These are phyloP conservation scores for Gambelia wislizenii DNA, from an alignment of 2,797 vertebrate genomes.

Conservation along the genomic window DNA sequence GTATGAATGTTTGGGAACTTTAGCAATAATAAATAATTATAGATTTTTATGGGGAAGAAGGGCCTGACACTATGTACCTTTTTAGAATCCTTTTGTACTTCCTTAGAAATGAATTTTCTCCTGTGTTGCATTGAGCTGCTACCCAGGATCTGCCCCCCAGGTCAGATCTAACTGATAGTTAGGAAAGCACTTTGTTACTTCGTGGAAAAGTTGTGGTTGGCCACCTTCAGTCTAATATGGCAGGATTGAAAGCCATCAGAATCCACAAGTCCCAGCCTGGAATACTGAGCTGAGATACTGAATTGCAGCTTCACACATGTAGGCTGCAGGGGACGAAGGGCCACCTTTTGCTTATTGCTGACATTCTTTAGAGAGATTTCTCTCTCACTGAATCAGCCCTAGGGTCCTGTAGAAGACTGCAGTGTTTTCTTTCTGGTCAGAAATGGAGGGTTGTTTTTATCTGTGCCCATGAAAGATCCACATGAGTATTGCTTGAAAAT, in stretches of 20 bases:
- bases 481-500: not conserved
- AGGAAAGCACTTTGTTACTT: slow-evolving; percentile 22
- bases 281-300: not conserved
- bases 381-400: not conserved
- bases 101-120: slow-evolving; percentile 49
- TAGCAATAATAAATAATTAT: slow-evolving; percentile 73
- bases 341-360: not conserved
- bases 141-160: not conserved
- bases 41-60: slow-evolving; percentile 54
- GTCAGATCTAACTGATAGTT: slow-evolving; percentile 31
- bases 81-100: slow-evolving; percentile 43
- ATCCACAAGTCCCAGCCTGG: not conserved
- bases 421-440: not conserved
- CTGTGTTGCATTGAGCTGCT: not conserved
- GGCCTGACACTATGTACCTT: slow-evolving; percentile 24
- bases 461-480: not conserved
- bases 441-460: slow-evolving; percentile 12
- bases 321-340: not conserved
- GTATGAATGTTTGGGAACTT: slow-evolving; percentile 70
- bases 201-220: slow-evolving; percentile 19
- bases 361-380: not conserved
- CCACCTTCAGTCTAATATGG: not conserved
- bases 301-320: not conserved
- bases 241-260: not conserved
- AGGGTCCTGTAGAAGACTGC: not conserved